A percentile compares a stretch with the other conserved stretches of the same genome.
Evolutionary conservation across 2,888 invertebrate species (phyloP).

Genomic region (Patella pellucida): DNA sequence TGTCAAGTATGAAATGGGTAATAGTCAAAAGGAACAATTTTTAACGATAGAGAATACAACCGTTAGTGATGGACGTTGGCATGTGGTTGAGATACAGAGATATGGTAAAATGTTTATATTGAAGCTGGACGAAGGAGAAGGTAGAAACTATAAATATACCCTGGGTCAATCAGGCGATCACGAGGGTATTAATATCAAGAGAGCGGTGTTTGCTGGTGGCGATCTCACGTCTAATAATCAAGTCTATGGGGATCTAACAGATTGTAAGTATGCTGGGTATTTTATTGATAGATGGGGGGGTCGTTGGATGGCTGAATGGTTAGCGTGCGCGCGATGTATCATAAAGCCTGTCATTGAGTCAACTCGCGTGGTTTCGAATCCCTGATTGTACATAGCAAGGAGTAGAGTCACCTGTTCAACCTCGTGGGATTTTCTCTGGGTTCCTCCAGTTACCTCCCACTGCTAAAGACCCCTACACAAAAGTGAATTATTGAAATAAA

Average conservation of each 20-base stretch:
- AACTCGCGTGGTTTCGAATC: constrained; percentile 22
- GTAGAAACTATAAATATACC: constrained; percentile 71
- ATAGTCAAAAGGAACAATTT: constrained; percentile 80
- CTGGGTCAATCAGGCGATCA: constrained; percentile 72
- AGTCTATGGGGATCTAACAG: constrained; percentile 2
- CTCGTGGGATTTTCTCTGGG: too few relatives aligned
- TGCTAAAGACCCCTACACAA: too few relatives aligned
- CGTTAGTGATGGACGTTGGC: constrained; percentile 98
- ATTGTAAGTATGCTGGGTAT: not conserved
- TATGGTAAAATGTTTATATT: constrained; percentile 93
- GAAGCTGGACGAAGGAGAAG: constrained; percentile 95
- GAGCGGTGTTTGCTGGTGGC: constrained; percentile 92
- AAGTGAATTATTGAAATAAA: too few relatives aligned
- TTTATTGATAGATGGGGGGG: constrained; percentile 20
- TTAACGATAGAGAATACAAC: constrained; percentile 85
- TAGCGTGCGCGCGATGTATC: constrained; percentile 18
- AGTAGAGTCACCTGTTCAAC: too few relatives aligned
- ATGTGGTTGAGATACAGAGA: constrained; percentile 90
- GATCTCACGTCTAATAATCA: constrained; percentile 64
- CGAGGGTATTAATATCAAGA: constrained; percentile 69
- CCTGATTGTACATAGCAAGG: too few relatives aligned
- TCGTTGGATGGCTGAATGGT: constrained; percentile 17
- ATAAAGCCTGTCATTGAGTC: constrained; percentile 14
- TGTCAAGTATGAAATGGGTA: constrained; percentile 93
- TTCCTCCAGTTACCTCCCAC: too few relatives aligned